Percentiles rank a stretch among this genome's conserved stretches.
Conservation (phyloP, 2,797 vertebrate species). For the Eremophila alpestris region DNA sequence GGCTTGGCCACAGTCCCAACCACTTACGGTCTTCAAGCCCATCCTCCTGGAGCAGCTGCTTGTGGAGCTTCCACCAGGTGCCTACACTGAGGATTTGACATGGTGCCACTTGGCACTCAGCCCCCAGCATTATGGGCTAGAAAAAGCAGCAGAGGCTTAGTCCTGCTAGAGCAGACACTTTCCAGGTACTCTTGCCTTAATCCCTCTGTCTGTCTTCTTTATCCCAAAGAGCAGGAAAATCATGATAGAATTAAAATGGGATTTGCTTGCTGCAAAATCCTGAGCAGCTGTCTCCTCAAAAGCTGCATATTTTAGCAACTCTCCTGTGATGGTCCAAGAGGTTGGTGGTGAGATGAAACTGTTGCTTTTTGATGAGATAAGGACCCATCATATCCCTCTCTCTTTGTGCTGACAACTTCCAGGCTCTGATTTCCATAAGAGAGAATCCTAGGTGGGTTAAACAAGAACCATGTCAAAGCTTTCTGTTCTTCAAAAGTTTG, state of each 20-base stretch:
- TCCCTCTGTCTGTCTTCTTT: slow-evolving; percentile 54
- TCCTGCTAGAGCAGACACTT: slow-evolving; percentile 46
- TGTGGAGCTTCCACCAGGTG: slow-evolving; percentile 53
- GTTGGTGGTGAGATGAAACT: not conserved
- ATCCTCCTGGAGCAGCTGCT: slow-evolving; percentile 54
- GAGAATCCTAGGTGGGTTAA: not conserved
- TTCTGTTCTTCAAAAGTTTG: not conserved
- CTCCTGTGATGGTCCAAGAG: not conserved
- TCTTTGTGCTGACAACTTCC: not conserved
- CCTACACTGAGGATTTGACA: slow-evolving; percentile 43
- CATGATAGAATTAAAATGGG: slow-evolving; percentile 39
- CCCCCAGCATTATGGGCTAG: not conserved
- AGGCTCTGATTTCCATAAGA: not conserved
- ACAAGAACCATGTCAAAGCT: not conserved
- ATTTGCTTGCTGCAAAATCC: slow-evolving; percentile 43
- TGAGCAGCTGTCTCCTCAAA: slow-evolving; percentile 35
- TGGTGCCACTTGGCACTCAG: slow-evolving; percentile 31
- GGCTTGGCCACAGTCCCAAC: slow-evolving; percentile 5
- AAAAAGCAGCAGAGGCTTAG: slow-evolving; percentile 38
- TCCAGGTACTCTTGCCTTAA: slow-evolving; percentile 57
- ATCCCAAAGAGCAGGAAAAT: slow-evolving; percentile 44
- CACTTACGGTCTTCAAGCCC: slow-evolving; percentile 20
- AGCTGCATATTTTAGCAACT: not conserved
- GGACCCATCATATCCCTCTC: not conserved
- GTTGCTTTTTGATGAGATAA: not conserved